phyloP scores from a whole-genome alignment of 2,797 vertebrate genomes.

The Discoglossus pictus region DNA sequence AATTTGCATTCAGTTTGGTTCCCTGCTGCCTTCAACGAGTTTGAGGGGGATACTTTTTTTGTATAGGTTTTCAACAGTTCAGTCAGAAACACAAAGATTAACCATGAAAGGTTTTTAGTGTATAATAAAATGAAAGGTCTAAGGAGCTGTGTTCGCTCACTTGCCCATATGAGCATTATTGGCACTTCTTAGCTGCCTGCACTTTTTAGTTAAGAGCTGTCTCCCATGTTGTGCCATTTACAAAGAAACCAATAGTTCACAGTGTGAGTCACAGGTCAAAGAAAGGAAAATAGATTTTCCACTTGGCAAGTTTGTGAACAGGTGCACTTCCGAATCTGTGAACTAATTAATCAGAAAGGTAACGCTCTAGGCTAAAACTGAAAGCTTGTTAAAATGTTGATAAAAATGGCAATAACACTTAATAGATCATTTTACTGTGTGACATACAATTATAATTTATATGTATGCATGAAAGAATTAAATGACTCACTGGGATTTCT shows the following conservation, averaged over 20 bases:
- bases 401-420: not conserved
- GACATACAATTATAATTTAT: slow-evolving; percentile 22
- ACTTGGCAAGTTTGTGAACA: slow-evolving; percentile 24
- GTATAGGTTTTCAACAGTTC: slow-evolving; percentile 15
- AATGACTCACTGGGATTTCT: too few species aligned
- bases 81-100: slow-evolving; percentile 13
- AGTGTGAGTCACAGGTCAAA: slow-evolving; percentile 34
- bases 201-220: slow-evolving; percentile 12
- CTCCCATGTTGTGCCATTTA: slow-evolving; percentile 19
- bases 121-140: slow-evolving; percentile 8
- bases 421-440: slow-evolving; percentile 3
- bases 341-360: not conserved
- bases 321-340: slow-evolving; percentile 16
- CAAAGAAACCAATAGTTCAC: slow-evolving; percentile 22
- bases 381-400: slow-evolving; percentile 12
- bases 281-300: slow-evolving; percentile 28
- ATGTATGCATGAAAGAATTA: slow-evolving; percentile 14
- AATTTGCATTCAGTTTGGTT: too few species aligned
- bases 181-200: slow-evolving; percentile 7
- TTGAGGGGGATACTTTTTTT: slow-evolving; percentile 5
- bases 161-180: slow-evolving; percentile 15
- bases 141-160: not conserved
- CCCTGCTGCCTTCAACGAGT: not conserved
- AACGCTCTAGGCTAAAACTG: slow-evolving; percentile 7
- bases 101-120: slow-evolving; percentile 27